These are phyloP conservation scores for Limnephilus lunatus DNA, from an alignment of 2,888 invertebrate species.

Conservation along the genomic window DNA sequence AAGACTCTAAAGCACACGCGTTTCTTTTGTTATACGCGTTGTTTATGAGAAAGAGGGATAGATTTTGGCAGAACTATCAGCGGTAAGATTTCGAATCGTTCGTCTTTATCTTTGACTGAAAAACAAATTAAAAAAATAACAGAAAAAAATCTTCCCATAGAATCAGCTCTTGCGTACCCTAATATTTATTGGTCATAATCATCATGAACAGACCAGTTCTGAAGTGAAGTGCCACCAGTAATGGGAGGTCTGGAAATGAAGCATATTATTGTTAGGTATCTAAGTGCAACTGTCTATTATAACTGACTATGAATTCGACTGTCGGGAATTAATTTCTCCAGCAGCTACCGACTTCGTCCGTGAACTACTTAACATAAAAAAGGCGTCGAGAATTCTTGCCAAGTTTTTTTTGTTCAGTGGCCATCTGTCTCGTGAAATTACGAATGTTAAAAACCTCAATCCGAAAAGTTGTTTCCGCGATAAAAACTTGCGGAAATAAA, in stretches of 20 bases:
- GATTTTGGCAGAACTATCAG: not conserved
- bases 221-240: not conserved
- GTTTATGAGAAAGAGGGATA: not conserved
- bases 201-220: not conserved
- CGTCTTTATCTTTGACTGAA: too few species aligned
- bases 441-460: not conserved
- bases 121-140: too few species aligned
- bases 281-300: not conserved
- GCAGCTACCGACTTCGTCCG: not conserved
- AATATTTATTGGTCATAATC: too few species aligned
- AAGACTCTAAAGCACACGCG: too few species aligned
- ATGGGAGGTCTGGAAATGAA: not conserved
- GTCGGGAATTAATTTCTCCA: not conserved
- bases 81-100: too few species aligned
- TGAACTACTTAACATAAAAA: conserved; percentile 2
- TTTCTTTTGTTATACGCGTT: too few species aligned
- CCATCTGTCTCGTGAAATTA: not conserved
- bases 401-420: not conserved
- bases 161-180: not conserved
- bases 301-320: not conserved
- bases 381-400: not conserved
- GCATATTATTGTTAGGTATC: too few species aligned
- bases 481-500: not conserved
- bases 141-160: not conserved
- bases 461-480: not conserved